phyloP scores from a whole-genome alignment of 2,113 vertebrate genomes.

The Tapirus terrestris region DNA sequence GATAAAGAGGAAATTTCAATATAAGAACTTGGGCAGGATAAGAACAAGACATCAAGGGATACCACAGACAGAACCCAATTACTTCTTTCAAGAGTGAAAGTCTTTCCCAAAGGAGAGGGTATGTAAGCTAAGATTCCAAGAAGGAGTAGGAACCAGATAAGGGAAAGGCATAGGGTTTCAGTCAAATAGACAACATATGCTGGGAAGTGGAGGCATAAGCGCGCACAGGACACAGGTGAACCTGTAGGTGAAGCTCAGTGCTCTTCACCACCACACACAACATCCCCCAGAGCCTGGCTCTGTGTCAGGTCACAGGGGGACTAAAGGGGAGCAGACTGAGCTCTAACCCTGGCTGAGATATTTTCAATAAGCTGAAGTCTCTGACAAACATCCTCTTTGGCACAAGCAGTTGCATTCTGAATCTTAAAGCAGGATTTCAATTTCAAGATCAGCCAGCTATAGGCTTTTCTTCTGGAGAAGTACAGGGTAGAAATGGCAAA shows the following conservation, averaged over 20 bases:
- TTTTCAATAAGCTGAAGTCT: neutral
- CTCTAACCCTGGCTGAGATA: neutral
- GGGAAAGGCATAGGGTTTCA: neutral
- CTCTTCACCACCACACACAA: neutral
- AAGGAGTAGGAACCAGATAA: neutral
- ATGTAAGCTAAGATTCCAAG: neutral
- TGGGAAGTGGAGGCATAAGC: neutral
- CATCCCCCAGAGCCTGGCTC: neutral
- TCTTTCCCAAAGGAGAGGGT: neutral
- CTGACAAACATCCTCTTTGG: neutral
- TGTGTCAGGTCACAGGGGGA: neutral
- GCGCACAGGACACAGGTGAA: neutral
- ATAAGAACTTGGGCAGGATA: neutral
- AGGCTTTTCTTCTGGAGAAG: constrained; percentile 37
- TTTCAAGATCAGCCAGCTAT: neutral
- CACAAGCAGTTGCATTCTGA: neutral
- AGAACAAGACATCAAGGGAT: neutral
- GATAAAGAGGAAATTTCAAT: neutral
- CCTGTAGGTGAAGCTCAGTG: neutral
- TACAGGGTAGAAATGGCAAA: neutral
- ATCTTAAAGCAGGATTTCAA: constrained; percentile 4
- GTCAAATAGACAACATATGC: neutral
- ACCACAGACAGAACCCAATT: neutral
- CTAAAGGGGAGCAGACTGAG: neutral
- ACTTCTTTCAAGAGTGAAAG: neutral